Conservation (phyloP, 2,113 vertebrate species). For the Brachypteracias leptosomus region DNA sequence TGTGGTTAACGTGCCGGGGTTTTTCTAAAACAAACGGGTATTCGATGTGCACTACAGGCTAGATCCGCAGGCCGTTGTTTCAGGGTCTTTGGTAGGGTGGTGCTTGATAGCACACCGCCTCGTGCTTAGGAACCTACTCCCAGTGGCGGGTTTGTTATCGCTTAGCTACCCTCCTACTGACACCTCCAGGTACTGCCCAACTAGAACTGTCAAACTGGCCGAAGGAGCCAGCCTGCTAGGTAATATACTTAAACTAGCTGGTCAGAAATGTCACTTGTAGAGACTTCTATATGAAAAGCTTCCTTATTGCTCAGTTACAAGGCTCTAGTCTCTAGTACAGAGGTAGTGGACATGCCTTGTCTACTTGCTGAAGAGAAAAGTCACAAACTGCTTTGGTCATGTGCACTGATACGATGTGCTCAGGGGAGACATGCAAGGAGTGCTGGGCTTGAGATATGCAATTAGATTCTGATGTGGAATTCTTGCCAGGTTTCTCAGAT, state of each 20-base stretch:
- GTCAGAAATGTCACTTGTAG: neutral
- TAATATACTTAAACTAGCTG: neutral
- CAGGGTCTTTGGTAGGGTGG: neutral
- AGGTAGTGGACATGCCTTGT: rapidly evolving
- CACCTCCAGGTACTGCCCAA: rapidly evolving
- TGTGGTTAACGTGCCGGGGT: rapidly evolving
- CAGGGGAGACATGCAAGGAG: neutral
- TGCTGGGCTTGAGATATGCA: neutral
- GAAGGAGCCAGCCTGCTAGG: neutral
- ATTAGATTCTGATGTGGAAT: neutral
- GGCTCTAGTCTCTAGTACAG: neutral
- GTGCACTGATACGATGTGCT: rapidly evolving
- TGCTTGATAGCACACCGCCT: neutral
- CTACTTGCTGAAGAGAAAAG: neutral
- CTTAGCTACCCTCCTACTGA: neutral
- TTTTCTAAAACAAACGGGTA: too few species aligned
- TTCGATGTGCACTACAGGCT: rapidly evolving
- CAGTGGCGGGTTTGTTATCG: rapidly evolving
- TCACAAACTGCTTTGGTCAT: neutral
- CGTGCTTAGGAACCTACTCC: neutral
- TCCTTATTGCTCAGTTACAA: neutral
- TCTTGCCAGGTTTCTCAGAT: neutral
- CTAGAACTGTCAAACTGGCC: neutral
- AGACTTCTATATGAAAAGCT: neutral
- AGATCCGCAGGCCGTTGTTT: rapidly evolving